Evolutionary conservation across 2,113 vertebrate species (phyloP), one percentile per base, ranked within the genome.

Genomic region (Thunnus thynnus): DNA sequence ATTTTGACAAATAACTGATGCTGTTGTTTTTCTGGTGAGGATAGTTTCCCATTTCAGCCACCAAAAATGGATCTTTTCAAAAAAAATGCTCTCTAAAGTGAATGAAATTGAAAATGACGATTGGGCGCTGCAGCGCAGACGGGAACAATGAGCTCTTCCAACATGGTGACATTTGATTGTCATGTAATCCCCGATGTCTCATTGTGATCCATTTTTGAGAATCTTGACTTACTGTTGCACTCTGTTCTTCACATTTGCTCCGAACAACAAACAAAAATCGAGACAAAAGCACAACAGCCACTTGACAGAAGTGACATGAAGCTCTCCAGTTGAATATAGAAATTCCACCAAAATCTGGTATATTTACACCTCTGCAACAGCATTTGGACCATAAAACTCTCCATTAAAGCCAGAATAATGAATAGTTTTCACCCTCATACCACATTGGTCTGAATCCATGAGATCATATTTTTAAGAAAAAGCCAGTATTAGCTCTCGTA

Each of bases 221-320:
- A 78, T 30, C 70, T 63, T 82, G 76, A 83, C 85, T 74, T 82
- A 52, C 57, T 69, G 70, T 51, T 69, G 63, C 57, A 10, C 67
- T 65, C 14, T 1, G 13, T 66, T 71, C 20, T 82, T 62, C 46
- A 76, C 25, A 50, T 85, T 62, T 80, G 72, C 60, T 27, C 64
- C 55, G 6, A 76, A 86, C 57, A 13, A 64, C 48, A 70, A 84
- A 61, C 51, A 56, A 2, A 62, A 81, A 83, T 60, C 36, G 65
- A 78, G 75, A 82, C 68, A 86, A 85, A 81, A 77, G 25, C 9
- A 63, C 72, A 66, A 77, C 66, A 83, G 77, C 76, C 72, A 72
- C 87, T 84, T 9, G 57, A 57, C 14, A 56, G 51, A 41, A 71
- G 61, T 20, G 77, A 89, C 36, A 4, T 5, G 32, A 68, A 61